Evolutionary conservation across 2,888 invertebrate genomes (phyloP).

Genomic region (Melanostoma scalare): DNA sequence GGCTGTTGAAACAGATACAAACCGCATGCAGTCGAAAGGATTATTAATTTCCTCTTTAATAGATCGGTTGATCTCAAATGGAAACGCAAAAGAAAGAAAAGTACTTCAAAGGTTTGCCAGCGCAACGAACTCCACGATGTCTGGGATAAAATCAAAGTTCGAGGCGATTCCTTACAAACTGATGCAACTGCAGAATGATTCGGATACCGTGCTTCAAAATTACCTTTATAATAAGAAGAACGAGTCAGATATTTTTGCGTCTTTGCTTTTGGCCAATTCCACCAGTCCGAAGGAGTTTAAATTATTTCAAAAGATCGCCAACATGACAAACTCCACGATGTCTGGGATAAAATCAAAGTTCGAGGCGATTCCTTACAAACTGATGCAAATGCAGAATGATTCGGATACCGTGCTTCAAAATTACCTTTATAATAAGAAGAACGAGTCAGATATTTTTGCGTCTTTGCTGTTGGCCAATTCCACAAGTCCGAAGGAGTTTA

Average conservation of each 20-base stretch:
- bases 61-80: neutral
- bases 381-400: neutral
- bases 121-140: neutral
- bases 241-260: neutral
- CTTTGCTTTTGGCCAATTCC: neutral
- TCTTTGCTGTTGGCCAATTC: neutral
- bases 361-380: neutral
- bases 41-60: neutral
- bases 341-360: neutral
- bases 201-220: neutral
- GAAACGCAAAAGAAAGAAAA: neutral
- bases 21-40: conserved; percentile 1
- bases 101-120: conserved; percentile 1
- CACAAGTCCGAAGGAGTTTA: neutral
- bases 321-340: conserved; percentile 12
- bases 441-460: neutral
- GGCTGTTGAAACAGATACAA: neutral
- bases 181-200: neutral
- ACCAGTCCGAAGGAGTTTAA: conserved; percentile 13
- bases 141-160: neutral
- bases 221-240: conserved; percentile 1
- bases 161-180: conserved; percentile 5
- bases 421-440: neutral
- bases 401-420: neutral
- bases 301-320: conserved; percentile 16